Evolutionary conservation across 1,140 invertebrate genomes (phyloP), one percentile per base, ranked within the genome.

Genomic region (Aphaenogaster ashmeadi): DNA sequence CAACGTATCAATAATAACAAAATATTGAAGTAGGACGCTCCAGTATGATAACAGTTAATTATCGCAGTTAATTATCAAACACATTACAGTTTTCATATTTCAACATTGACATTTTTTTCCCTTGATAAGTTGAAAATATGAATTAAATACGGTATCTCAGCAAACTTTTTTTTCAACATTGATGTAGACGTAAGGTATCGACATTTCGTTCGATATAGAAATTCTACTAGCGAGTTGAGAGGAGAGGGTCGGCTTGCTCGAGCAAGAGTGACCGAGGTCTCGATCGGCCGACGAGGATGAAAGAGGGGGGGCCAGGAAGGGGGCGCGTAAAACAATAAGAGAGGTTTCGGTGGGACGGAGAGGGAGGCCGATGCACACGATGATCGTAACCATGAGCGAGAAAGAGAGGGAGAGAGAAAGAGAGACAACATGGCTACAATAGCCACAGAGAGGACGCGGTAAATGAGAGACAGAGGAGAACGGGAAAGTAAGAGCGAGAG

Each of bases 271-370:
- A 83, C 52, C 67, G 54, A 83, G 54, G 41, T 60, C 54, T 18
- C 80, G 27, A 83, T 60, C 67, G 80, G 27, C 11, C 67, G 67
- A 60, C 67, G 54, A 83, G 80, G 67, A 72, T 83, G 67, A 74
- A 74, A 74, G 80, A 58, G 33, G 67, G n/a, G 41, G 11, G 38
- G 18, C 13, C 18, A 52, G 8, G 79, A 38, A 44, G 27, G 67
- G 54, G 18, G 15, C 67, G 66, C 15, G 54, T 41, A 47, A 74
- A 83, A 83, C 80, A 83, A 74, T 83, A 83, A 83, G 67, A 83
- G 79, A 83, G 80, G 80, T 83, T 83, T 83, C 41, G 67, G 67
- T 33, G 54, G 67, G 69, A 58, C 52, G 41, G 27, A 72, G 67
- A 47, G 47, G 56, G 54, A 60, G 41, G 52, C 21, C 44, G 67